Conservation (phyloP, 2,888 invertebrate genomes). For the Argyresthia goedartella region DNA sequence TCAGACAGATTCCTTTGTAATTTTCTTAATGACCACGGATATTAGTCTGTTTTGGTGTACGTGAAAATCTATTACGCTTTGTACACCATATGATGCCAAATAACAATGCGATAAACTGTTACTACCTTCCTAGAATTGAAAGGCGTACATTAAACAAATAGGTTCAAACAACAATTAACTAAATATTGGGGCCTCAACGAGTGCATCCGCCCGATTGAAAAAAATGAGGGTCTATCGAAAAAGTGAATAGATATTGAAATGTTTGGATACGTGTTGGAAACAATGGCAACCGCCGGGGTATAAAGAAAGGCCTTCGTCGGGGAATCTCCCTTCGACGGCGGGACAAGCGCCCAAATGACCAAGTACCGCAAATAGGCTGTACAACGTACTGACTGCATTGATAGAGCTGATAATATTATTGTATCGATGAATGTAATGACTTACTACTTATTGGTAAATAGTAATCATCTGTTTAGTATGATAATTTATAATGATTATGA, state of each 20-base stretch:
- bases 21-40: too few species aligned
- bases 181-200: background rate
- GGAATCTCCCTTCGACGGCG: constrained; percentile 18
- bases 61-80: too few species aligned
- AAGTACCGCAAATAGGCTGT: too few species aligned
- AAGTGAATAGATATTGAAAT: constrained; percentile 32
- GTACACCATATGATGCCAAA: too few species aligned
- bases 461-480: too few species aligned
- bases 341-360: background rate
- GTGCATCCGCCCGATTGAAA: constrained; percentile 11
- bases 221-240: constrained; percentile 19
- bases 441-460: too few species aligned
- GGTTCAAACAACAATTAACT: constrained; percentile 6
- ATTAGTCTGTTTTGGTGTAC: too few species aligned
- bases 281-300: constrained; percentile 21
- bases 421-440: too few species aligned
- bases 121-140: constrained; percentile 6
- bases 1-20: too few species aligned
- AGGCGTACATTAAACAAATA: background rate
- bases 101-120: background rate
- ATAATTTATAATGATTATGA: too few species aligned
- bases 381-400: background rate
- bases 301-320: constrained; percentile 23
- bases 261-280: constrained; percentile 33
- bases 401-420: background rate